Conservation (phyloP, 37 sponge, comb jelly and placozoan genomes). For the Spongilla lacustris region DNA sequence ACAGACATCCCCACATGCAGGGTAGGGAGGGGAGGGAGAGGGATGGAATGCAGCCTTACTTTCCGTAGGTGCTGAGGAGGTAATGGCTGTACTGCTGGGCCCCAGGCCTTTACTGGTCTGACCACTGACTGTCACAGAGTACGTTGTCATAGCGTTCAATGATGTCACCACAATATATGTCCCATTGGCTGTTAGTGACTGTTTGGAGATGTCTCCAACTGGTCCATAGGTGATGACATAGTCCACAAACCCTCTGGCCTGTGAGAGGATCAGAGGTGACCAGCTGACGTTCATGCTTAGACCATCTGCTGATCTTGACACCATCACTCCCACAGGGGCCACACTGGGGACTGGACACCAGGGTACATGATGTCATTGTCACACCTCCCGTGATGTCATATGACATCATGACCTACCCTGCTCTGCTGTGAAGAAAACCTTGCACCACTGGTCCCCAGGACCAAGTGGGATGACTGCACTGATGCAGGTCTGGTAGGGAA, state of each 20-base stretch:
- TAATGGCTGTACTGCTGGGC: not conserved
- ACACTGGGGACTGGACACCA: slow-evolving; percentile 8
- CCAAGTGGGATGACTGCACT: not conserved
- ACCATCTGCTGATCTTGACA: not conserved
- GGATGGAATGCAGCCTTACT: not conserved
- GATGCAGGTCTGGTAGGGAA: not conserved
- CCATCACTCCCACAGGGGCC: slow-evolving; percentile 10
- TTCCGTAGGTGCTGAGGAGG: not conserved
- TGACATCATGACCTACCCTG: not conserved
- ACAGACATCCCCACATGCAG: not conserved
- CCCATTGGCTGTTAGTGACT: not conserved
- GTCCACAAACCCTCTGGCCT: slow-evolving; percentile 32
- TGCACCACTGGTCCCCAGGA: not conserved
- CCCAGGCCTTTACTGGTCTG: not conserved
- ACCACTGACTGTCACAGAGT: slow-evolving; percentile 12
- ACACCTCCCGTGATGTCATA: not conserved
- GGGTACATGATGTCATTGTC: not conserved
- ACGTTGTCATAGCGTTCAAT: not conserved
- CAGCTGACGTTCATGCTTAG: slow-evolving; percentile 29
- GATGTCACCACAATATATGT: not conserved
- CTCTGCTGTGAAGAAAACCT: not conserved
- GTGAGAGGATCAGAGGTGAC: slow-evolving; percentile 31
- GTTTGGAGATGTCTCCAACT: not conserved
- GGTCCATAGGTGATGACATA: slow-evolving; percentile 16
- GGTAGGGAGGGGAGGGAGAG: not conserved